Percentiles rank a stretch among this genome's conserved stretches.
Conservation (phyloP, 2,113 vertebrate genomes). For the Xiphorhynchus elegans region DNA sequence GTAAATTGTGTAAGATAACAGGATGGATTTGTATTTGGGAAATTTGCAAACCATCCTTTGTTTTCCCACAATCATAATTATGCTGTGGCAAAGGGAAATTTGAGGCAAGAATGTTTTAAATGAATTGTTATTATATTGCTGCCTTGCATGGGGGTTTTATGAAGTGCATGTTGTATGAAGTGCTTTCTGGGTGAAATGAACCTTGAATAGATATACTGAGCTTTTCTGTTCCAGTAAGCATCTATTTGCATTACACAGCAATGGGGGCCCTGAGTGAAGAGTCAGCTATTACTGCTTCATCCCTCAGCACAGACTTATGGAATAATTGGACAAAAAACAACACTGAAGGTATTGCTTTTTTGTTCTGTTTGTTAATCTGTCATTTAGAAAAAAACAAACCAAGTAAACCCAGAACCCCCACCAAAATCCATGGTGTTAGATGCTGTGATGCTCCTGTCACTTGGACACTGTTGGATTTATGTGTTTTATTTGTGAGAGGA, state of each 20-base stretch:
- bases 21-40: neutral
- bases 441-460: neutral
- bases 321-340: conserved; percentile 70
- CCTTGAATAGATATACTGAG: conserved; percentile 7
- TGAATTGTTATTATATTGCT: neutral
- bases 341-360: conserved; percentile 69
- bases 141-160: neutral
- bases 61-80: neutral
- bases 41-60: neutral
- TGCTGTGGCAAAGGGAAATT: neutral
- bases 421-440: neutral
- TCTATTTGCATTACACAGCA: conserved; percentile 64
- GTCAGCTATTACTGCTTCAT: neutral
- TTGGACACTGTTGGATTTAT: neutral
- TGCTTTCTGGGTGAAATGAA: neutral
- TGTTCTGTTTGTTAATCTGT: conserved; percentile 3
- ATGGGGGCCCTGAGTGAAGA: conserved; percentile 65
- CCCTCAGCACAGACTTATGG: conserved; percentile 26
- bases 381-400: neutral
- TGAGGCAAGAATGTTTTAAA: neutral
- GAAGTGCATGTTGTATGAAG: neutral
- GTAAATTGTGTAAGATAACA: neutral
- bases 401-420: neutral
- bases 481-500: neutral
- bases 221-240: conserved; percentile 53